phyloP scores from a whole-genome alignment of 2,888 invertebrate genomes.

The Amaurobius ferox region DNA sequence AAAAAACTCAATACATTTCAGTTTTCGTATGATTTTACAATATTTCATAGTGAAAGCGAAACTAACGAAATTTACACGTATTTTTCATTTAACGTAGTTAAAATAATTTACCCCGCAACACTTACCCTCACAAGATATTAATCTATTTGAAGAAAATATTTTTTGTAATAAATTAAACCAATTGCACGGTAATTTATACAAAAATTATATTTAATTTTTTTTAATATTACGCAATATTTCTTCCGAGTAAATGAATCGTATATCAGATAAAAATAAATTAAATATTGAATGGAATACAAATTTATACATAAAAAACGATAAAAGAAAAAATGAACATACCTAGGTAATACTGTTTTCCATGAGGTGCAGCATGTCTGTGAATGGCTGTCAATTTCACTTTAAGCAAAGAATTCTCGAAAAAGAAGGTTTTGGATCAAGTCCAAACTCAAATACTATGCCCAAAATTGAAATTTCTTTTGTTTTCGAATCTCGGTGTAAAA shows the following conservation, averaged over 20 bases:
- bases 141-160: too few species aligned
- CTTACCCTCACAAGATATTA: too few species aligned
- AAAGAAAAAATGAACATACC: not conserved
- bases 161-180: too few species aligned
- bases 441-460: not conserved
- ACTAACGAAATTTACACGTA: too few species aligned
- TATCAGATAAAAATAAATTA: too few species aligned
- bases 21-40: too few species aligned
- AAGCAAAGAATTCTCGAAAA: not conserved
- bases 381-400: not conserved
- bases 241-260: too few species aligned
- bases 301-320: not conserved
- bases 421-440: not conserved
- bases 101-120: too few species aligned
- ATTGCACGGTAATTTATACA: not conserved
- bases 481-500: not conserved
- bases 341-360: constrained; percentile 11
- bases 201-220: not conserved
- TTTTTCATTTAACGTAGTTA: too few species aligned
- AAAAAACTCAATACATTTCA: too few species aligned
- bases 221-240: not conserved
- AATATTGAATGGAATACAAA: not conserved
- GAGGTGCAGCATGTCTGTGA: not conserved
- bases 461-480: not conserved
- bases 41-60: too few species aligned